phyloP scores from a whole-genome alignment of 2,113 vertebrate genomes.

The Brienomyrus longianalis region DNA sequence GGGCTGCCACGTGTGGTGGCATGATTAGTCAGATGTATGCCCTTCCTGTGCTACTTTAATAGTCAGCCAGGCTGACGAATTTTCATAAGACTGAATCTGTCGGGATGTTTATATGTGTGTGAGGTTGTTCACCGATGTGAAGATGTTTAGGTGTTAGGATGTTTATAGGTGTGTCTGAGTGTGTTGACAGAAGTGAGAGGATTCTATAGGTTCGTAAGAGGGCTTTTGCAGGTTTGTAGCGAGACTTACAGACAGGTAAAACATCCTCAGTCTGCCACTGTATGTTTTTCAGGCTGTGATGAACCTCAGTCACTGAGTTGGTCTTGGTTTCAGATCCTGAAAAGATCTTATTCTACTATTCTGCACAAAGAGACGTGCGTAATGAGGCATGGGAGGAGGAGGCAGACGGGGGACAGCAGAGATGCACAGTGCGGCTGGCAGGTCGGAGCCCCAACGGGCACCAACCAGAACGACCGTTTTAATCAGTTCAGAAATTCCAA shows the following conservation, averaged over 20 bases:
- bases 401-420: not conserved
- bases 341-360: not conserved
- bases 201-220: not conserved
- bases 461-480: conserved; percentile 31
- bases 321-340: not conserved
- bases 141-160: too few species aligned
- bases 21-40: not conserved
- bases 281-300: not conserved
- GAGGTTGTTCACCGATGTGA: not conserved
- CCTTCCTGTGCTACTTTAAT: not conserved
- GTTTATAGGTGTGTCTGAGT: not conserved
- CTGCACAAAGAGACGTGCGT: not conserved
- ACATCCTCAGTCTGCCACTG: not conserved
- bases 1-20: not conserved
- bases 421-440: not conserved
- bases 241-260: not conserved
- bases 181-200: not conserved
- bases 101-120: not conserved
- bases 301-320: not conserved
- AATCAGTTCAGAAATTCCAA: conserved; percentile 30
- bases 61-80: not conserved
- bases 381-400: not conserved
- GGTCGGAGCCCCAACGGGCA: not conserved
- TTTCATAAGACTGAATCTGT: not conserved
- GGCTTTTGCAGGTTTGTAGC: not conserved